Percentiles rank a stretch among this genome's conserved stretches.
phyloP scores from a whole-genome alignment of 2,113 vertebrate genomes.

The Dendrocopos noguchii region DNA sequence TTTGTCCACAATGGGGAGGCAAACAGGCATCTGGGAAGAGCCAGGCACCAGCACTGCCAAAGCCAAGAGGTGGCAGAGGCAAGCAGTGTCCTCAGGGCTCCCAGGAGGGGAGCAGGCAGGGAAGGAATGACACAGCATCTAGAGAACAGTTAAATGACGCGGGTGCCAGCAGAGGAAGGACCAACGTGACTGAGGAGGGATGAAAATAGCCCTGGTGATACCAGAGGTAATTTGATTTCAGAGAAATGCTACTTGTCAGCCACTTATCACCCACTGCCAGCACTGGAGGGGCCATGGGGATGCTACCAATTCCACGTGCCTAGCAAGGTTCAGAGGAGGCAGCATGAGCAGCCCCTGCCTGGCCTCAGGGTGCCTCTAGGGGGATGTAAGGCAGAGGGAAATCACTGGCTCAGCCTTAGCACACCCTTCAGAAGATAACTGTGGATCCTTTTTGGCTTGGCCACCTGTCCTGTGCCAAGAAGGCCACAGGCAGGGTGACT shows the following conservation, averaged over 20 bases:
- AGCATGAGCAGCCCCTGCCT: fast-evolving
- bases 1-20: neutral
- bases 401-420: neutral
- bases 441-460: fast-evolving
- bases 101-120: neutral
- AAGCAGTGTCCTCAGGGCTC: neutral
- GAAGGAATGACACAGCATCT: slow-evolving; percentile 56
- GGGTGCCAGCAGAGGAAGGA: neutral
- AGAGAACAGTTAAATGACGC: neutral
- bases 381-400: neutral
- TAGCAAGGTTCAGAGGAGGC: neutral
- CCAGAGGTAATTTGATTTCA: slow-evolving; percentile 20
- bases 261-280: neutral
- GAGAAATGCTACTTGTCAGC: neutral
- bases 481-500: fast-evolving
- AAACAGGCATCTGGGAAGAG: neutral
- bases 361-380: neutral
- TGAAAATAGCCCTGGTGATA: slow-evolving; percentile 50
- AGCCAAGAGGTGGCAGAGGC: fast-evolving
- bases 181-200: slow-evolving; percentile 15
- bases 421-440: fast-evolving
- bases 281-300: neutral
- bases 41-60: fast-evolving
- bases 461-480: neutral
- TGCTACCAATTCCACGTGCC: neutral